phyloP scores from a whole-genome alignment of 2,797 vertebrate species.

The Rhabdomys pumilio region DNA sequence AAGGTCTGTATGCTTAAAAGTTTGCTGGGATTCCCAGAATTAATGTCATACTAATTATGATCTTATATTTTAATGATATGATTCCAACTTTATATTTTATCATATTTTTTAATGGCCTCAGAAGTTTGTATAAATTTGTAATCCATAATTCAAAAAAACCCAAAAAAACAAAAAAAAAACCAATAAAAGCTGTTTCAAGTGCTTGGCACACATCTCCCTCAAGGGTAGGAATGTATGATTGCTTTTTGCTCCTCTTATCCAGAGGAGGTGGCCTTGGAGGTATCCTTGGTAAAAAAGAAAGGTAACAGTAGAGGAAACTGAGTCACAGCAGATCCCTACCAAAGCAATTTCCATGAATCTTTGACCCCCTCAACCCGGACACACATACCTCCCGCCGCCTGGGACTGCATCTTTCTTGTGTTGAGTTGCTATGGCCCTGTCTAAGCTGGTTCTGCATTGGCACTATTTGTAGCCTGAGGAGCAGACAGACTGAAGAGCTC shows the following conservation, averaged over 20 bases:
- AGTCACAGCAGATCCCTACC: constrained; percentile 83
- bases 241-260: constrained; percentile 4
- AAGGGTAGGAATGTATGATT: background rate
- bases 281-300: background rate
- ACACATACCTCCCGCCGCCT: constrained; percentile 79
- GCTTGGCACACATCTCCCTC: background rate
- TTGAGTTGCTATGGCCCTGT: constrained; percentile 86
- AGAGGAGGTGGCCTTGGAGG: background rate
- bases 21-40: constrained; percentile 61
- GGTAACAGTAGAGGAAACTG: background rate
- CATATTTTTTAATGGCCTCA: constrained; percentile 84
- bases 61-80: constrained; percentile 80
- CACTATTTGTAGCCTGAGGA: constrained; percentile 85
- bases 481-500: constrained; percentile 84
- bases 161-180: background rate
- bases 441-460: background rate
- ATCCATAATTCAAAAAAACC: constrained; percentile 76
- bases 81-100: constrained; percentile 78
- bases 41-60: constrained; percentile 82
- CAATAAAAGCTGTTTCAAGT: constrained; percentile 52
- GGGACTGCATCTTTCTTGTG: constrained; percentile 90
- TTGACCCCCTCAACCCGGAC: constrained; percentile 38
- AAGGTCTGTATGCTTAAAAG: constrained; percentile 47
- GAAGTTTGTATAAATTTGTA: constrained; percentile 80
- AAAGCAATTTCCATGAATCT: constrained; percentile 69